Conservation (phyloP, 53 echinoderm and acorn worm species). For the Zoroaster sp. region DNA sequence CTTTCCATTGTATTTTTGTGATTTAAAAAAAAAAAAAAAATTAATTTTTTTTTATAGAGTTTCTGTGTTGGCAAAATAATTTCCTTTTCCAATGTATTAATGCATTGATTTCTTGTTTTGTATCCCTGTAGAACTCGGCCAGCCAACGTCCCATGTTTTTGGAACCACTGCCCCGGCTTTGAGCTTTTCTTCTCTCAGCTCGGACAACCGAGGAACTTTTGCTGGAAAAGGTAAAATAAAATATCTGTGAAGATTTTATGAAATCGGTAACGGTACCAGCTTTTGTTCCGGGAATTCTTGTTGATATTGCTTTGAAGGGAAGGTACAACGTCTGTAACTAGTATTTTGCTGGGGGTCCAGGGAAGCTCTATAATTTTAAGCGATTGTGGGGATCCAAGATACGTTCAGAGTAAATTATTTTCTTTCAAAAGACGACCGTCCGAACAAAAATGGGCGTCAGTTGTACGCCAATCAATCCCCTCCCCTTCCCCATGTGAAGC, state of each 20-base stretch:
- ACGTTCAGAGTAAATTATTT: no score
- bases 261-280: neutral
- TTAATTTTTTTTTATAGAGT: neutral
- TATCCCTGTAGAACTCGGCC: neutral
- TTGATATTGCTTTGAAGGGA: neutral
- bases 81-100: neutral
- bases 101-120: neutral
- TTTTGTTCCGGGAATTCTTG: neutral
- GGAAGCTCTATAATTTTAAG: no score
- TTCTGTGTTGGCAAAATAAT: neutral
- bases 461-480: no score
- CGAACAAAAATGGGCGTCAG: no score
- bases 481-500: no score
- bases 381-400: no score
- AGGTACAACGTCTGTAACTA: no score
- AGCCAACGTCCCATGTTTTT: neutral
- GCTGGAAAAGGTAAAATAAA: slow-evolving; percentile 4
- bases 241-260: no score
- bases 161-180: neutral
- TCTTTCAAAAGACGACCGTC: no score
- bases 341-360: no score
- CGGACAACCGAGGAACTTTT: slow-evolving; percentile 26
- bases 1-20: neutral
- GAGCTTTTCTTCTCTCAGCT: slow-evolving; percentile 11
- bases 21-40: neutral